Evolutionary conservation across 2,797 vertebrate species (phyloP).

Genomic region (Pseudochaenichthys georgianus): DNA sequence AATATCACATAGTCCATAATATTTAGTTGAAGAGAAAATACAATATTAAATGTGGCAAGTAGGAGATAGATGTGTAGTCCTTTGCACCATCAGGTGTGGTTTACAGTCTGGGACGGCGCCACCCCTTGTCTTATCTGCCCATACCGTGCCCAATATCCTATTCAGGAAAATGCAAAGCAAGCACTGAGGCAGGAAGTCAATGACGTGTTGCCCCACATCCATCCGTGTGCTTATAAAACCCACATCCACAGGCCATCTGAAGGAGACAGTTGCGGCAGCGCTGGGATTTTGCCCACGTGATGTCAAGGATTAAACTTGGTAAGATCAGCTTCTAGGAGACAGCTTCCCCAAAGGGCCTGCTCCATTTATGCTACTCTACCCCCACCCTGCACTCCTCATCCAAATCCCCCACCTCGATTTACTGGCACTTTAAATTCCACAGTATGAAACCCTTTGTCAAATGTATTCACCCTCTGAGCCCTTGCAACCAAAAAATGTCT

Average conservation of each 20-base stretch:
- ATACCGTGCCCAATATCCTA: slow-evolving; percentile 48
- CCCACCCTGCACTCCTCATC: slow-evolving; percentile 32
- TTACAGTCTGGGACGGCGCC: slow-evolving; percentile 31
- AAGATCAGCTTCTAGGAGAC: slow-evolving; percentile 77
- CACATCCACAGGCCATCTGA: slow-evolving; percentile 63
- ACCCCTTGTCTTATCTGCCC: slow-evolving; percentile 61
- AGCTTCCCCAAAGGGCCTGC: slow-evolving; percentile 67
- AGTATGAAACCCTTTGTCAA: slow-evolving; percentile 72
- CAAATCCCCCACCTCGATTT: slow-evolving; percentile 50
- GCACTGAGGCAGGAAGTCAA: slow-evolving; percentile 51
- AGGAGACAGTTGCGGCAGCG: slow-evolving; percentile 67
- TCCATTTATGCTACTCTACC: slow-evolving; percentile 67
- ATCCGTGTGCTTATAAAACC: slow-evolving; percentile 64
- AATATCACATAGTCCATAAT: neutral
- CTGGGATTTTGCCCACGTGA: slow-evolving; percentile 80
- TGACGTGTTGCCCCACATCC: slow-evolving; percentile 61
- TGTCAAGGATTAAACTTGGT: slow-evolving; percentile 80
- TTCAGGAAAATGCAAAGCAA: slow-evolving; percentile 55
- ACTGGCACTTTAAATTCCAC: slow-evolving; percentile 68
- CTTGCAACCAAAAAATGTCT: slow-evolving; percentile 57
- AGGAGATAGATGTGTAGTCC: neutral
- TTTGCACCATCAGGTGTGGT: slow-evolving; percentile 12
- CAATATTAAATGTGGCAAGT: neutral
- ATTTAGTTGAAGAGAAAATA: neutral
- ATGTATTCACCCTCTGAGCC: slow-evolving; percentile 62